Evolutionary conservation across 2,797 vertebrate species (phyloP), one percentile per base, ranked within the genome.

Genomic region (Spinus olivaceus): DNA sequence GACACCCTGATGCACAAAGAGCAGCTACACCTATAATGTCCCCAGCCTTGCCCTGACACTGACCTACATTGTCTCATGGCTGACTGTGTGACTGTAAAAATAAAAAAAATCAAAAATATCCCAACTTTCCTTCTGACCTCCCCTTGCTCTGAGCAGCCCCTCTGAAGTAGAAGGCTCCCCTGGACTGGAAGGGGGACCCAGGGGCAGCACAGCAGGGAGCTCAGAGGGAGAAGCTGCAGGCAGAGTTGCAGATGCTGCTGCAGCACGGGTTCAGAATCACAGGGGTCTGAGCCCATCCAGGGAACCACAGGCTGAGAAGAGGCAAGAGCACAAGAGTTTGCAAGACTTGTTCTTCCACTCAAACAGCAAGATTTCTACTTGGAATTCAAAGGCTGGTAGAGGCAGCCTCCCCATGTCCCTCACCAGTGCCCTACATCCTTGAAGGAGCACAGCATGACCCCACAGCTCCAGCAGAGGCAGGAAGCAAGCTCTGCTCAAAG

Each of bases 401-500:
- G 33, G 47, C 22, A 51, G 46, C 41, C 18, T 51, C 41, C 14
- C 19, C 12, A 9, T 24, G 30, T 41, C 67, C 19, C 39, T 81
- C 21, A 6, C 8, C 50, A 28, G 30, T 0, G 1, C 32, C 32
- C 44, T 15, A 3, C 15, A 3, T 21, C 18, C 27, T 46, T 25
- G n/a, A 16, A 0, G 1, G n/a, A 35, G n/a, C 57, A 7, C 0
- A 1, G 33, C 1, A 1, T 0, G 19, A 88, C 53, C n/a, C 86
- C 12, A 8, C 44, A 46, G 66, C 54, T 50, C 51, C 54, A 17
- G 47, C 76, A 70, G 50, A 61, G 44, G 25, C 79, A 46, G 44
- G 57, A 66, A 47, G 24, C n/a, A 35, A 60, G 23, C 53, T 63
- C 71, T 17, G 20, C 11, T 63, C 60, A 64, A 50, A 91, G 83